Evolutionary conservation across 2,113 vertebrate species (phyloP).

Genomic region (Gasterosteus nipponicus): DNA sequence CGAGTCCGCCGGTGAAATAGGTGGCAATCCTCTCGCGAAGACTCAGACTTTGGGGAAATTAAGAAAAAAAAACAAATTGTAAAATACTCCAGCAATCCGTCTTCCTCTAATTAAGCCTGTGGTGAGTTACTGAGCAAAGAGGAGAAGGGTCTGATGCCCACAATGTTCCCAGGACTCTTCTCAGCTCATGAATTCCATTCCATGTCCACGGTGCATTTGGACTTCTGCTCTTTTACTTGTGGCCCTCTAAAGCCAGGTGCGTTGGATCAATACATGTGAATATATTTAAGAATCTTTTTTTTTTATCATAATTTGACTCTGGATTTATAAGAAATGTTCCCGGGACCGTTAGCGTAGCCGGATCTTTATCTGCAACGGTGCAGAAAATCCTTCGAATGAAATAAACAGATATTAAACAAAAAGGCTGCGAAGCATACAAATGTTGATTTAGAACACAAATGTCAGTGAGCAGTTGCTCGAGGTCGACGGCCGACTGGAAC

Average conservation of each 20-base stretch:
- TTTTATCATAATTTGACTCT: not conserved
- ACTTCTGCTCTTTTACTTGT: not conserved
- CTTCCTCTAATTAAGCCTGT: slow-evolving; percentile 46
- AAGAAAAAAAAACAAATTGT: slow-evolving; percentile 21
- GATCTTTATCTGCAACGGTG: not conserved
- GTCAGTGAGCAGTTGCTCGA: not conserved
- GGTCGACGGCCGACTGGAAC: not conserved
- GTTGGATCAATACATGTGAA: not conserved
- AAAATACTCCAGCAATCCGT: slow-evolving; percentile 37
- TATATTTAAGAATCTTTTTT: not conserved
- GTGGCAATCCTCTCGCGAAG: slow-evolving; percentile 20
- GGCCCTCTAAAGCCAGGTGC: not conserved
- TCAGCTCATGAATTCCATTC: slow-evolving; percentile 3
- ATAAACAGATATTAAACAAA: not conserved
- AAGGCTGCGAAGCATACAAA: not conserved
- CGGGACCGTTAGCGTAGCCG: not conserved
- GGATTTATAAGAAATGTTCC: not conserved
- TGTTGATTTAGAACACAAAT: not conserved
- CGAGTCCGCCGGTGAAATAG: slow-evolving; percentile 21
- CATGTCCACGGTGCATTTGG: not conserved
- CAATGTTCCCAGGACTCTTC: not conserved
- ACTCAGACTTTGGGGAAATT: slow-evolving; percentile 25
- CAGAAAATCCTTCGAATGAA: not conserved
- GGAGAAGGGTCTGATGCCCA: not conserved
- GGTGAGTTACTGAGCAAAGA: slow-evolving; percentile 20